Conservation (phyloP, 2,113 vertebrate species). For the Sylvilagus bachmani region DNA sequence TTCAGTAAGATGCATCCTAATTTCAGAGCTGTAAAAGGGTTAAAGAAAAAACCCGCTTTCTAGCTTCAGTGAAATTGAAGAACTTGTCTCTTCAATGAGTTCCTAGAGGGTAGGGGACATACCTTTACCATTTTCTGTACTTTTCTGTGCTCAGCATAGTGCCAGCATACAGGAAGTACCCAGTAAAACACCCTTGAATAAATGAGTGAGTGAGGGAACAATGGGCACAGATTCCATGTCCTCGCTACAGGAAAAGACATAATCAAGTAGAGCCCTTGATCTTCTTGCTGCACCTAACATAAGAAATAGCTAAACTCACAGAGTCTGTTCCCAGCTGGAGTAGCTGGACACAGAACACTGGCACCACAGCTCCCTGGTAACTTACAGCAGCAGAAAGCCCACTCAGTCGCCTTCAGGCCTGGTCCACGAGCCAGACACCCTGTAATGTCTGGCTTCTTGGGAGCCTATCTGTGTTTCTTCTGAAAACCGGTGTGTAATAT, state of each 20-base stretch:
- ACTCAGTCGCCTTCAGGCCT: neutral
- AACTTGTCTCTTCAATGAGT: neutral
- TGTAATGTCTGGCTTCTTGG: neutral
- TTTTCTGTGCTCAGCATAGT: neutral
- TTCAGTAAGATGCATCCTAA: neutral
- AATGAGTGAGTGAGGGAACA: neutral
- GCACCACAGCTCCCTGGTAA: neutral
- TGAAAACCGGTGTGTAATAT: constrained; percentile 78
- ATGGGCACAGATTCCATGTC: neutral
- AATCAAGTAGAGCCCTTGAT: neutral
- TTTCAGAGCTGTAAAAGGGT: neutral
- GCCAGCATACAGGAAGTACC: neutral
- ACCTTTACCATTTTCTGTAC: neutral
- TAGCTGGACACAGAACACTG: no score
- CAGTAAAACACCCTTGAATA: neutral
- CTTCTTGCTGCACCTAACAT: neutral
- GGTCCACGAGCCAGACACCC: constrained; percentile 51
- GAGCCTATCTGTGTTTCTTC: constrained; percentile 73
- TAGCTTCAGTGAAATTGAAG: neutral
- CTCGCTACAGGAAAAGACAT: neutral
- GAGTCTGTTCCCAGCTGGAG: no score
- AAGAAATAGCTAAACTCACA: neutral
- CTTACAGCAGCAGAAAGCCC: neutral
- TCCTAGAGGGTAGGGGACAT: neutral
- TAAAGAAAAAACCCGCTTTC: neutral